A percentile compares a stretch with the other conserved stretches of the same genome.
Evolutionary conservation across 2,888 invertebrate genomes (phyloP).

Genomic region (Trilocha varians): DNA sequence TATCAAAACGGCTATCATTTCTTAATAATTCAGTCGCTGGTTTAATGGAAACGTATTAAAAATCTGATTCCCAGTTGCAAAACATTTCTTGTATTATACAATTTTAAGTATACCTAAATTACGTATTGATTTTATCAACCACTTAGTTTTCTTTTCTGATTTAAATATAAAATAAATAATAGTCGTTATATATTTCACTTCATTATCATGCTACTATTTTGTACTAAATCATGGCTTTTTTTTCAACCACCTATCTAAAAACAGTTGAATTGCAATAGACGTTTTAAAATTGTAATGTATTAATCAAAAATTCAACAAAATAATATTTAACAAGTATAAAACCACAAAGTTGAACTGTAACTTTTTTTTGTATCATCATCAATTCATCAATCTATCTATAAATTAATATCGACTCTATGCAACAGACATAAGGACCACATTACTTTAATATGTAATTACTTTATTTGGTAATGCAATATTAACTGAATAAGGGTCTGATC

Average conservation of each 20-base stretch:
- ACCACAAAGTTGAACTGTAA: not conserved
- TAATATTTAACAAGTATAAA: not conserved
- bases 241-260: too few species aligned
- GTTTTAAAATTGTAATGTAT: not conserved
- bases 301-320: not conserved
- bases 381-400: not conserved
- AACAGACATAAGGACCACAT: not conserved
- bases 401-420: not conserved
- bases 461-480: not conserved
- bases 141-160: too few species aligned
- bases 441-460: not conserved
- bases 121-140: too few species aligned
- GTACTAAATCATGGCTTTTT: too few species aligned
- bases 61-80: too few species aligned
- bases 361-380: not conserved
- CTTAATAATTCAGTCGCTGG: too few species aligned
- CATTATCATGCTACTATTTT: too few species aligned
- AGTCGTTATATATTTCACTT: too few species aligned
- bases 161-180: too few species aligned
- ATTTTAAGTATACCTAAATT: too few species aligned
- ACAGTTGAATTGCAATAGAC: not conserved
- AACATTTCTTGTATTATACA: too few species aligned
- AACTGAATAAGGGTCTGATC: constrained; percentile 34
- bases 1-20: not conserved
- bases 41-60: too few species aligned